phyloP scores from a whole-genome alignment of 2,888 invertebrate genomes.

The Carabus problematicus region DNA sequence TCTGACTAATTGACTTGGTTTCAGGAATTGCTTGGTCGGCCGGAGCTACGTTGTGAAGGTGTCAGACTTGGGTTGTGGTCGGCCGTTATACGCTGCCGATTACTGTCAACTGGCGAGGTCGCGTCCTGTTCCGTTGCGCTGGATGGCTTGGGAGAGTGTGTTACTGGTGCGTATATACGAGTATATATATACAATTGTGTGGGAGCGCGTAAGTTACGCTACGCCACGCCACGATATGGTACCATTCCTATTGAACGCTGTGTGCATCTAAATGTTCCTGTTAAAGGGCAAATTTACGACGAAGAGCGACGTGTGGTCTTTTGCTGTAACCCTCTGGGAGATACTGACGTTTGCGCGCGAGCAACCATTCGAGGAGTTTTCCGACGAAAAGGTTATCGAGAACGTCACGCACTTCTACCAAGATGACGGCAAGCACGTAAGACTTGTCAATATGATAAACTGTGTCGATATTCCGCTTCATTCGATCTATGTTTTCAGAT shows the following conservation, averaged over 20 bases:
- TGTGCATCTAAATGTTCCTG: conserved; percentile 27
- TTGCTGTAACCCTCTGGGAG: conserved; percentile 88
- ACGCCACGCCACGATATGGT: not conserved
- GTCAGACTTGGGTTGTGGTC: conserved; percentile 76
- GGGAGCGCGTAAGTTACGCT: not conserved
- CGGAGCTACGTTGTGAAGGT: conserved; percentile 75
- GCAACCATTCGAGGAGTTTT: conserved; percentile 81
- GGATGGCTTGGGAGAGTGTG: conserved; percentile 90
- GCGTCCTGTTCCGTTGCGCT: conserved; percentile 77
- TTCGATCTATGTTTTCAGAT: conserved; percentile 55
- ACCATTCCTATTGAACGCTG: not conserved
- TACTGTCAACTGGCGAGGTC: conserved; percentile 80
- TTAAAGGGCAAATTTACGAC: conserved; percentile 79
- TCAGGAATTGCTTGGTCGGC: conserved; percentile 84
- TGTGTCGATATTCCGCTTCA: conserved; percentile 1
- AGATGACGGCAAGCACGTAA: conserved; percentile 74
- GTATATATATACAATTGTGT: conserved; percentile 14
- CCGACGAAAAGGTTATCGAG: conserved; percentile 82
- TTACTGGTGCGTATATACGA: conserved; percentile 70
- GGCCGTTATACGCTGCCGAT: conserved; percentile 75
- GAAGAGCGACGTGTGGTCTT: conserved; percentile 89
- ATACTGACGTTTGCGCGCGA: conserved; percentile 82
- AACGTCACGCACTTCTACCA: conserved; percentile 82
- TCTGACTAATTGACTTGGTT: conserved; percentile 48
- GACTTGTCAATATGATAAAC: conserved; percentile 45